These are phyloP conservation scores for Opisthograptis luteolata DNA, from an alignment of 2,888 invertebrate species.

Conservation along the genomic window DNA sequence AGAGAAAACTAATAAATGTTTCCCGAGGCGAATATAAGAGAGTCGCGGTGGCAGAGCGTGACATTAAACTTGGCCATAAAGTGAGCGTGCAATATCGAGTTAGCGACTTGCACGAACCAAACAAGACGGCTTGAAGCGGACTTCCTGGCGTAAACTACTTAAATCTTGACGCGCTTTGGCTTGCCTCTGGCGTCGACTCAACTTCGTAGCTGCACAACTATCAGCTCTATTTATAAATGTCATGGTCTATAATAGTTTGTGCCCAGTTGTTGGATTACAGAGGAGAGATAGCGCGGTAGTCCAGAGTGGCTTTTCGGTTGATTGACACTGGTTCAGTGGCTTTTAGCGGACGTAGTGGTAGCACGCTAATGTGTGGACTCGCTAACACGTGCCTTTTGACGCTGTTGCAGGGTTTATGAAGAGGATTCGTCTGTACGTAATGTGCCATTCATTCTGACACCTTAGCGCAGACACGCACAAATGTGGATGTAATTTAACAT, in stretches of 20 bases:
- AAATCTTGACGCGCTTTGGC: conserved; percentile 71
- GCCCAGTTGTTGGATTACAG: conserved; percentile 44
- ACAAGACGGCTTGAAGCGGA: conserved; percentile 61
- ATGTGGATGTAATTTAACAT: too few species aligned
- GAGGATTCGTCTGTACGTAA: neutral
- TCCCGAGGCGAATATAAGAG: conserved; percentile 57
- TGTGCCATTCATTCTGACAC: too few species aligned
- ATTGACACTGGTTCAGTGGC: conserved; percentile 55
- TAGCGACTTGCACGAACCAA: conserved; percentile 71
- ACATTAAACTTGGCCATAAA: conserved; percentile 74
- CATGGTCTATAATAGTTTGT: conserved; percentile 40
- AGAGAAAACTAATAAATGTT: conserved; percentile 72
- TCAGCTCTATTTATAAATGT: conserved; percentile 38
- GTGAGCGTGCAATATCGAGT: conserved; percentile 80
- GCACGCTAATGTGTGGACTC: conserved; percentile 21
- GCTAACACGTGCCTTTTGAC: conserved; percentile 26
- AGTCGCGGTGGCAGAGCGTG: conserved; percentile 56
- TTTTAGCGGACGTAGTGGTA: conserved; percentile 26
- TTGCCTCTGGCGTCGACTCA: conserved; percentile 49
- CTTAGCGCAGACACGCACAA: neutral
- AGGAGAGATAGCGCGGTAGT: conserved; percentile 46
- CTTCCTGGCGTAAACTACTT: conserved; percentile 78
- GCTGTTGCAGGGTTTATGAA: conserved; percentile 3
- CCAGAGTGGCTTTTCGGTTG: conserved; percentile 57
- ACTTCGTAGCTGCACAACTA: conserved; percentile 44